phyloP scores from a whole-genome alignment of 2,797 vertebrate genomes.

The Coracias cyanogaster region DNA sequence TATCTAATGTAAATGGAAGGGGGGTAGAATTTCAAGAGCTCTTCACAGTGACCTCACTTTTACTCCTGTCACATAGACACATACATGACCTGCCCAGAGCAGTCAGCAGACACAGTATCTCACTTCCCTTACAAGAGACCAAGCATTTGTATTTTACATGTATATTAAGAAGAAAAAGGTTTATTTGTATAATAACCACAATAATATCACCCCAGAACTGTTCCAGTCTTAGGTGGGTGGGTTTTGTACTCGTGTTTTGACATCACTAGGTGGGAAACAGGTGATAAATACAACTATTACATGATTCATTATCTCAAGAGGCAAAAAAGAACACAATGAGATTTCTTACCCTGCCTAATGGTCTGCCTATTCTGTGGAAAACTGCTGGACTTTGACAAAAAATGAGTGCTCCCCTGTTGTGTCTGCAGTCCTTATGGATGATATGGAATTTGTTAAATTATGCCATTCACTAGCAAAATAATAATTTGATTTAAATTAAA shows the following conservation, averaged over 20 bases:
- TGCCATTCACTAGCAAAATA: neutral
- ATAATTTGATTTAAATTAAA: neutral
- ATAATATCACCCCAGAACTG: neutral
- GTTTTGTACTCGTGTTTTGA: neutral
- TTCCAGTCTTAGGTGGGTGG: neutral
- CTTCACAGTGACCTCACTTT: slow-evolving; percentile 1
- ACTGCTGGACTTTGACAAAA: neutral
- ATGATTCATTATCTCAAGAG: neutral
- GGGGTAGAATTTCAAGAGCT: neutral
- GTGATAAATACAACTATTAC: neutral
- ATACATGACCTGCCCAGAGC: neutral
- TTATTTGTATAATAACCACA: neutral
- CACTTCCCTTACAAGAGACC: neutral
- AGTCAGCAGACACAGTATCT: neutral
- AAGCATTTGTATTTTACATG: neutral
- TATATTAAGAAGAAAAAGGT: neutral
- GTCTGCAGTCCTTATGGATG: neutral
- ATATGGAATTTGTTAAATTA: neutral
- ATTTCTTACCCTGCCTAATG: neutral
- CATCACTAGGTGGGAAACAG: neutral
- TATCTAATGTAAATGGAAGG: neutral
- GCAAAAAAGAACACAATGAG: neutral
- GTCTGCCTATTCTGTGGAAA: neutral
- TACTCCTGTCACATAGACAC: neutral
- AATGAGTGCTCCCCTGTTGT: neutral